These are phyloP conservation scores for Tholera decimalis DNA, from an alignment of 2,888 invertebrate species.

Conservation along the genomic window DNA sequence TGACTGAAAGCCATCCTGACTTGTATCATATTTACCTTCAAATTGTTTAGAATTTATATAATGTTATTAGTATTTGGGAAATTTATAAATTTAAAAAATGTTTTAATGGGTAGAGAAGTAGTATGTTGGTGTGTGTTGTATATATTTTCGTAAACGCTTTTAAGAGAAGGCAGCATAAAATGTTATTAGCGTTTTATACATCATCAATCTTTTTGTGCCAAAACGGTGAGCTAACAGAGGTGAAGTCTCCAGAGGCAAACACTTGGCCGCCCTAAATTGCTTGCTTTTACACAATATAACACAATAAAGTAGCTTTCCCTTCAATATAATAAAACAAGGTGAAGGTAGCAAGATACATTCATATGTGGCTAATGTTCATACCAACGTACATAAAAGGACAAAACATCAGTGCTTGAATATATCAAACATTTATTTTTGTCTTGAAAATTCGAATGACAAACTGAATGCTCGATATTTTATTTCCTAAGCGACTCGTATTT, in stretches of 20 bases:
- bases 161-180: too few species aligned
- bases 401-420: not conserved
- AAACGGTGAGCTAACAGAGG: not conserved
- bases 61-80: not conserved
- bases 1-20: constrained; percentile 9
- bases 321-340: constrained; percentile 6
- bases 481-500: constrained; percentile 14
- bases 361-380: constrained; percentile 5
- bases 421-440: constrained; percentile 10
- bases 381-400: not conserved
- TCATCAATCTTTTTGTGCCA: constrained; percentile 12
- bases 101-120: not conserved
- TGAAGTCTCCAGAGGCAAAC: constrained; percentile 7
- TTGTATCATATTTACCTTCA: constrained; percentile 5
- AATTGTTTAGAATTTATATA: not conserved
- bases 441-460: constrained; percentile 3
- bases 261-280: constrained; percentile 15
- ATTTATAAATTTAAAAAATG: not conserved
- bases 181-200: not conserved
- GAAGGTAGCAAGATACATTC: constrained; percentile 4
- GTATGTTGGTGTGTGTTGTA: too few species aligned
- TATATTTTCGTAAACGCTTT: not conserved
- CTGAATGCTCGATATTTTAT: constrained; percentile 21
- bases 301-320: constrained; percentile 26
- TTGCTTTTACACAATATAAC: constrained; percentile 32